Evolutionary conservation across 64 coral and sea anemone species (phyloP), one percentile per base, ranked within the genome.

Genomic region (Montipora cactus): DNA sequence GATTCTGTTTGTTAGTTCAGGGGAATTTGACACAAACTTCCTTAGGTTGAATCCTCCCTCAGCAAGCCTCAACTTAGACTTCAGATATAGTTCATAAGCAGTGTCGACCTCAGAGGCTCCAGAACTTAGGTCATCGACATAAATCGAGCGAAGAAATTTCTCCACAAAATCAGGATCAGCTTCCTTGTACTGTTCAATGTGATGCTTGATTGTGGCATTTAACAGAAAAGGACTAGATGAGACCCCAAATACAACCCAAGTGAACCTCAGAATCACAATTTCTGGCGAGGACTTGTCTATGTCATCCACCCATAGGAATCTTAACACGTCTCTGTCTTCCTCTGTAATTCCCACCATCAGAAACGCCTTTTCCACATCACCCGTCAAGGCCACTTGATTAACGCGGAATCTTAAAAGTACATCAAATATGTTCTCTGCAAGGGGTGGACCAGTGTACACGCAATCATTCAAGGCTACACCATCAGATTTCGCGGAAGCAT

Each of bases 301-400:
- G 19, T 77, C 75, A 67, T 79, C 58, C 23, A 93, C 81, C 91
- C 81, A 93, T 77, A 93, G 74, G 44, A 93, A 87, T 50, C 91
- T 55, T 47, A 87, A 49, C n/a, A 79, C 81, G 20, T 93, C 82
- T 49, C 91, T 44, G 77, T 93, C 67, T 44, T 84, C 46, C 47
- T 68, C 59, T 77, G 58, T 12, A 15, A 87, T 77, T 3, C 25
- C 44, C 2, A 93, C 59, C 81, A 85, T 75, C 16, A 93, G 81
- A 51, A 93, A 93, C 9, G 83, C 81, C 82, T 93, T 87, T 52
- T 93, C 81, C 45, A 87, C 50, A 55, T 93, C 91, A 78, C 80
- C 53, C 8, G 85, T 77, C 4, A 93, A 51, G 3, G 69, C 80
- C 16, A 76, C 16, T 61, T 76, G 49, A 44, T 81, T 66, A 82